Conservation (phyloP, 2,888 invertebrate genomes). For the Clivina fossor region DNA sequence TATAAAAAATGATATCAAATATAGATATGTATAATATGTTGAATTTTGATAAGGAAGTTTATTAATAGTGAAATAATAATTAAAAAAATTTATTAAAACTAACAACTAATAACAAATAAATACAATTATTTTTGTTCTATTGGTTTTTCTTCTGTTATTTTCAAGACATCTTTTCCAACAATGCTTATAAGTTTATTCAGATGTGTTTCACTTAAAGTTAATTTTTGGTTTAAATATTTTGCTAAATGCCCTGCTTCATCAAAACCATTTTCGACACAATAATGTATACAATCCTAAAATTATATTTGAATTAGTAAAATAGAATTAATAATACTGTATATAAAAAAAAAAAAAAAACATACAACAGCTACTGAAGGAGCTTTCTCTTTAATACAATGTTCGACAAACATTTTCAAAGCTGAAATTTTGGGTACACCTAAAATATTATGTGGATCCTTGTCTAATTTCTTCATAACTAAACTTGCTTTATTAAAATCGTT, state of each 20-base stretch:
- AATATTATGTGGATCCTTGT: slow-evolving; percentile 55
- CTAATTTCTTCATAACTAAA: slow-evolving; percentile 57
- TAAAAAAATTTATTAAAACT: slow-evolving; percentile 17
- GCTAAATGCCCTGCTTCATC: slow-evolving; percentile 54
- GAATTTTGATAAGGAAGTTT: neutral
- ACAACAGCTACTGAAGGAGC: slow-evolving; percentile 58
- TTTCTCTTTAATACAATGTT: slow-evolving; percentile 58
- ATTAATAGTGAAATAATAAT: slow-evolving; percentile 6
- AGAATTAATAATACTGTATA: slow-evolving; percentile 5
- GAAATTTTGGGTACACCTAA: slow-evolving; percentile 59
- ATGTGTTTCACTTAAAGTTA: slow-evolving; percentile 57
- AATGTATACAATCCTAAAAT: slow-evolving; percentile 59
- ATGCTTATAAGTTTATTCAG: slow-evolving; percentile 55
- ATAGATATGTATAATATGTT: neutral
- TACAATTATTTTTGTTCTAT: slow-evolving; percentile 11
- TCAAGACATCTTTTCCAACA: slow-evolving; percentile 51
- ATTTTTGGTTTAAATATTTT: slow-evolving; percentile 47
- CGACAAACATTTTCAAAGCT: slow-evolving; percentile 57
- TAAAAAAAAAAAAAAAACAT: slow-evolving; percentile 43
- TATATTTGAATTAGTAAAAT: slow-evolving; percentile 24
- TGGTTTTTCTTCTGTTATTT: slow-evolving; percentile 10
- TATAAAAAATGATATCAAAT: no score
- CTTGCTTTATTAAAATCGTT: slow-evolving; percentile 58
- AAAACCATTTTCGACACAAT: slow-evolving; percentile 60
- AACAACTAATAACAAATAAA: slow-evolving; percentile 19